Base-by-base conservation (phyloP, 1,140 invertebrate species). In the Solenopsis invicta region DNA sequence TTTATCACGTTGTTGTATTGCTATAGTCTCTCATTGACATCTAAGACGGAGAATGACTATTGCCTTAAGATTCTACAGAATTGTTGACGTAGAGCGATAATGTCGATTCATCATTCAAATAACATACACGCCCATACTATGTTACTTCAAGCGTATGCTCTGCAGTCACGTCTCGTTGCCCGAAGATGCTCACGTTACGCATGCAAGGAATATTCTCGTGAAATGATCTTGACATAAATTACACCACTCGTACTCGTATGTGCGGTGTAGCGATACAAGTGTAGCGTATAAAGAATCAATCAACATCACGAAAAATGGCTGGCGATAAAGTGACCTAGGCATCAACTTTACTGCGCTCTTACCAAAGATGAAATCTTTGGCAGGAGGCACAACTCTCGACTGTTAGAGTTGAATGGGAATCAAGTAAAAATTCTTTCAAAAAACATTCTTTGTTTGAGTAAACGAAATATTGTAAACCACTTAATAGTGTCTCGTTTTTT, bases 181-280 rank as follows among this genome's bases (percentile, higher is more conserved):
- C 0, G 21, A 24, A 69, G 66, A 69, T 50, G 4, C 10, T 41
- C n/a, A 45, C 9, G 8, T 48, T 69, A 69, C 12, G 41, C 29
- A n/a, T n/a, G 37, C 37, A 48, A 48, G 41, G 41, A 69, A 24
- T 24, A 48, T 69, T 48, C 10, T 48, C 41, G 9, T 48, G 6
- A n/a, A 69, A 48, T 24, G 66, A 6, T 69, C 41, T 69, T 69
- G 66, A 69, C 41, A 69, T 69, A 24, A 69, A 69, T 69, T 69
- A 24, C 13, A 48, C 1, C n/a, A 5, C n/a, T 21, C 37, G 64
- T 45, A 67, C 21, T 5, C 29, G 29, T 1, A 41, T 3, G 10
- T 66, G 34, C 9, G 18, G 12, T 9, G 9, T 54, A 54, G 59
- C 59, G 24, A 4, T 8, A 41, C 24, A 61, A 29, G n/a, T 64